Evolutionary conservation across 2,888 invertebrate species (phyloP), one percentile per base, ranked within the genome.

Genomic region (Ophion slaviceki): DNA sequence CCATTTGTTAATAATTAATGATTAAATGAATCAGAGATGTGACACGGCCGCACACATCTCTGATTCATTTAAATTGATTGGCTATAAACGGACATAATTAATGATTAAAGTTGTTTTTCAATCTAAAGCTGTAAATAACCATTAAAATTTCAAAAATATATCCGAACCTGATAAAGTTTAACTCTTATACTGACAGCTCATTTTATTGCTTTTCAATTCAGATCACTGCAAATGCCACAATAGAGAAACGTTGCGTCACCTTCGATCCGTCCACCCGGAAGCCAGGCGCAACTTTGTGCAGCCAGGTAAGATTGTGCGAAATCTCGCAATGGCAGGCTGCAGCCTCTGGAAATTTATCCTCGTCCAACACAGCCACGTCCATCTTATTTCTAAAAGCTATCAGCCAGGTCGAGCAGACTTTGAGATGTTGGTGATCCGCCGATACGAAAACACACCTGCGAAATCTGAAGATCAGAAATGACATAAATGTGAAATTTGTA

Each of bases 181-280:
- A 40, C 40, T 40, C 1, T 40, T 1, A 40, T 40, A 1, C 40
- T 40, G 70, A 71, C 82, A 70, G 11, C 64, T 17, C 53, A 40
- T 40, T 79, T 67, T 20, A 32, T 28, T 53, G 66, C n/a, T 61
- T n/a, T 32, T 8, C 72, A 24, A 20, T 20, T 57, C 40, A 6
- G 0, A 17, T 57, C n/a, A 10, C n/a, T 14, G 62, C 20, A 28
- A 62, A 62, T 40, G 40, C 40, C 20, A 24, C 45, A 20, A 14
- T 24, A 11, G 28, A 53, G 8, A 71, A 71, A 36, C 4, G 10
- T 61, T n/a, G 14, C 10, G 11, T 40, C 89, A 94, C 94, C 89
- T 94, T 94, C 6, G 93, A 92, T 36, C 94, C 94, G 83, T 94
- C 90, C 14, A 95, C 88, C 32, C 93, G 90, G 92, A 95, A 95